Evolutionary conservation across 30 jellyfish, hydroid and myxozoan species (phyloP).

Genomic region (Sanderia malayensis): DNA sequence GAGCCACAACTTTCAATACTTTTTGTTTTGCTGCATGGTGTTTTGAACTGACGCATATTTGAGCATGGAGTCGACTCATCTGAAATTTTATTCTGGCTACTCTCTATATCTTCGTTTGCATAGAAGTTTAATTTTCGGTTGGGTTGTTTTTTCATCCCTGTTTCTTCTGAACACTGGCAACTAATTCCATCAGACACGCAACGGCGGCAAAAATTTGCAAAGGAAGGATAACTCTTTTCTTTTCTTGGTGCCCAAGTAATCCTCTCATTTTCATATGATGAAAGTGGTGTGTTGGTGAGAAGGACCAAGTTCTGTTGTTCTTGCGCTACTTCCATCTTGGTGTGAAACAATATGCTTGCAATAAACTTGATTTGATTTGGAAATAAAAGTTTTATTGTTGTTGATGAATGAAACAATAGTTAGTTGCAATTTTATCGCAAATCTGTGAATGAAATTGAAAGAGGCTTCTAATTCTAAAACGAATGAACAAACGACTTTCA

Average conservation of each 20-base stretch:
- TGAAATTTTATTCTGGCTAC: not conserved
- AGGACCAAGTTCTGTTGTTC: conserved; percentile 3
- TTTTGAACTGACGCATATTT: not conserved
- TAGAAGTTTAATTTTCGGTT: conserved; percentile 27
- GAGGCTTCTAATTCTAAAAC: too few relatives aligned
- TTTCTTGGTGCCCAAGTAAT: conserved; percentile 64
- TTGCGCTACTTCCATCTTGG: conserved; percentile 8
- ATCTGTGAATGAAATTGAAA: too few relatives aligned
- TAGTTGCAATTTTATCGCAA: too few relatives aligned
- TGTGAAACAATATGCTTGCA: too few relatives aligned
- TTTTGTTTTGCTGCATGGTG: conserved; percentile 8
- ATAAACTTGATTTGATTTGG: too few relatives aligned
- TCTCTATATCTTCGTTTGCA: conserved; percentile 14
- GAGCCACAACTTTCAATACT: not conserved
- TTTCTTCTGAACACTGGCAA: conserved; percentile 39
- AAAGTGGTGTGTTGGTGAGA: conserved; percentile 22
- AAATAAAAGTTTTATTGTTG: too few relatives aligned
- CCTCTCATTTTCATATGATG: not conserved
- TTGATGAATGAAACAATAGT: too few relatives aligned
- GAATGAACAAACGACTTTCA: too few relatives aligned
- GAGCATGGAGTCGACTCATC: conserved; percentile 49
- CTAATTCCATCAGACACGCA: conserved; percentile 18
- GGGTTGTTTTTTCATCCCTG: conserved; percentile 21
- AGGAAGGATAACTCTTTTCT: conserved; percentile 5
- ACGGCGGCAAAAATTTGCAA: conserved; percentile 39